Percentiles rank a stretch among this genome's conserved stretches.
These are phyloP conservation scores for Dallia pectoralis DNA, from an alignment of 2,797 vertebrate species.

Conservation along the genomic window DNA sequence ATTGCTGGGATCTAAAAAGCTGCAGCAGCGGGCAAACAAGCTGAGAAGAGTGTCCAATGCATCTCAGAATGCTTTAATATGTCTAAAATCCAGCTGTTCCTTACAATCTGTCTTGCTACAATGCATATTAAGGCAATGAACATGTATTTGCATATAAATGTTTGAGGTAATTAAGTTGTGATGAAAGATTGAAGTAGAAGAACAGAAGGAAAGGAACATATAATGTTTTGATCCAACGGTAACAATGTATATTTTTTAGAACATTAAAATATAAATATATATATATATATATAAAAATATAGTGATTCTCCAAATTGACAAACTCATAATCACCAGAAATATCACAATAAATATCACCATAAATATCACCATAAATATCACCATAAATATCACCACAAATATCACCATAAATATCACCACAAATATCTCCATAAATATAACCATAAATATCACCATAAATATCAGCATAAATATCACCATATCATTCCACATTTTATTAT, in stretches of 20 bases:
- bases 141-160: no score
- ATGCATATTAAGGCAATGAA: slow-evolving; percentile 17
- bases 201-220: no score
- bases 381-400: no score
- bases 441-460: no score
- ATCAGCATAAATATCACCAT: neutral
- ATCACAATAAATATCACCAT: no score
- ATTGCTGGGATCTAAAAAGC: slow-evolving; percentile 40
- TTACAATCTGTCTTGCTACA: slow-evolving; percentile 5
- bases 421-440: no score
- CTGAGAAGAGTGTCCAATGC: slow-evolving; percentile 17
- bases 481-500: neutral
- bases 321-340: no score
- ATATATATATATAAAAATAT: neutral
- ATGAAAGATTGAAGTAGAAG: no score
- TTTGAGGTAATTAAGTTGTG: neutral
- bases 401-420: no score
- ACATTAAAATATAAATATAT: no score
- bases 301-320: neutral
- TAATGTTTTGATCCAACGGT: no score
- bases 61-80: slow-evolving; percentile 32
- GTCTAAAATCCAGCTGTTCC: slow-evolving; percentile 47
- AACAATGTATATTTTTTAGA: neutral
- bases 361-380: no score
- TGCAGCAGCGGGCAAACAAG: slow-evolving; percentile 41